A percentile compares a stretch with the other conserved stretches of the same genome.
Evolutionary conservation across 1,140 invertebrate genomes (phyloP).

Genomic region (Drosophila takahashii): DNA sequence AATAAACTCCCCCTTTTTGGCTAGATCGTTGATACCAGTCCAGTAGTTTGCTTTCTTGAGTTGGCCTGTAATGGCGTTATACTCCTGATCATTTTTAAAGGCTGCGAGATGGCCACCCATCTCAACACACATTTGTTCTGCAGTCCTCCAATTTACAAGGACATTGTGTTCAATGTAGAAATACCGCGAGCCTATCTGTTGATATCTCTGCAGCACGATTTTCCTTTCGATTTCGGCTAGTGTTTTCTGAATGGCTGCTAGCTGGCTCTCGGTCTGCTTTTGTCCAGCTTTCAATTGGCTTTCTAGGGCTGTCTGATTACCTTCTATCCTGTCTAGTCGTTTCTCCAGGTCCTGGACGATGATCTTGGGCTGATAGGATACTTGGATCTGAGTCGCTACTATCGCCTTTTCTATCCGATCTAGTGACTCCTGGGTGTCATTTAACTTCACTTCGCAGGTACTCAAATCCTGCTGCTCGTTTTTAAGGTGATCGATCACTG

Average conservation of each 20-base stretch:
- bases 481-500: constrained; percentile 1
- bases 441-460: not conserved
- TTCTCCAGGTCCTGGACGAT: not conserved
- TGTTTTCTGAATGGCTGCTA: not conserved
- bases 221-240: not conserved
- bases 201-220: not conserved
- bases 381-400: not conserved
- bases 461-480: not conserved
- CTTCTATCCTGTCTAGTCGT: not conserved
- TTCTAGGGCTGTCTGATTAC: not conserved
- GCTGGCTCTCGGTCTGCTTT: not conserved
- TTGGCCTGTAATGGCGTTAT: not conserved
- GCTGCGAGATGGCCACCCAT: constrained; percentile 2
- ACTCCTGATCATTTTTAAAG: not conserved
- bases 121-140: constrained; percentile 1
- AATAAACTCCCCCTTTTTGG: constrained; percentile 1
- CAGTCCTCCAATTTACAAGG: not conserved
- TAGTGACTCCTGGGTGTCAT: not conserved
- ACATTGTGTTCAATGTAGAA: constrained; percentile 8
- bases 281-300: not conserved
- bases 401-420: not conserved
- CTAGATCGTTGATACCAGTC: constrained; percentile 3
- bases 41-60: not conserved
- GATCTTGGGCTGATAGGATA: not conserved
- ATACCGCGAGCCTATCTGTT: not conserved